Evolutionary conservation across 2,797 vertebrate genomes (phyloP), one percentile per base, ranked within the genome.

Genomic region (Limnodromus scolopaceus): DNA sequence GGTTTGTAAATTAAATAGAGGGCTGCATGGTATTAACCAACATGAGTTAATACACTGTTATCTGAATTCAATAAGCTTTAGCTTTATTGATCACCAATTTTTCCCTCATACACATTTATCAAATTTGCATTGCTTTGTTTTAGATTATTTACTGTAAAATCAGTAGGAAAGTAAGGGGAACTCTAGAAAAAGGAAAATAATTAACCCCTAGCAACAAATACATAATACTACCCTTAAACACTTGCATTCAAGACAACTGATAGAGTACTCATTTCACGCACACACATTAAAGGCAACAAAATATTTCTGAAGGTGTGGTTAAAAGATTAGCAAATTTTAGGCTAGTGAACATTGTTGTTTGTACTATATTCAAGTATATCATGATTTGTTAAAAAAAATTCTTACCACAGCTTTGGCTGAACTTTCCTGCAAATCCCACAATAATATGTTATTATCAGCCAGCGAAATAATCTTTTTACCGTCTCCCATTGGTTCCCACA

Each of bases 341-440:
- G 41, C 12, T 54, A 65, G 6, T 2, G 6, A 75, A 60, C 46
- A 12, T 23, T 32, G 13, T 18, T 72, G 6, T 51, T 48, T 54
- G 30, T 43, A 39, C 6, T 58, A 65, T 14, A 41, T 51, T 76
- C 4, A 86, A 92, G 9, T 32, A 58, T 8, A 58, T 16, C 1
- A 28, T 6, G 14, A 64, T 65, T 71, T 43, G 8, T 51, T 61
- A 27, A 86, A 77, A 27, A 58, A 77, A 60, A 45, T 12, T 94
- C 98, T 99, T 98, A 99, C 99, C 98, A 95, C 98, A 80, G 99
- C 99, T 96, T 98, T 98, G 96, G 97, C 98, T 89, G 99, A 99
- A 98, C 99, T 99, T 95, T 99, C 98, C 96, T 99, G 98, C 95
- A 99, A 98, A 98, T 99, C 99, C 99, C 99, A 99, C 86, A 99